Conservation (phyloP, 2,797 vertebrate genomes). For the Chrysocyon brachyurus region DNA sequence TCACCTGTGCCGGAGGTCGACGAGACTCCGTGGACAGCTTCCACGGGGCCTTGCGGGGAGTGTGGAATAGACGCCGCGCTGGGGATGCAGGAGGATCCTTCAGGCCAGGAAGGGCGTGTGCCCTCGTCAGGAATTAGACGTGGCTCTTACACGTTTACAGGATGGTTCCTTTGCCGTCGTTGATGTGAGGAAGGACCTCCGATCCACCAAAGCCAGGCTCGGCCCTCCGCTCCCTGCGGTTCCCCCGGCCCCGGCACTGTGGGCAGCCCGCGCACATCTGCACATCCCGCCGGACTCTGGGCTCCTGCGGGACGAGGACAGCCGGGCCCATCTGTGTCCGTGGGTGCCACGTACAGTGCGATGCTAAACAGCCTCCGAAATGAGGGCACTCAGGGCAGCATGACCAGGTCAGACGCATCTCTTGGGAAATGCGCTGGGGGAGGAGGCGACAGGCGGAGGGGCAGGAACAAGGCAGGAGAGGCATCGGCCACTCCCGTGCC, state of each 20-base stretch:
- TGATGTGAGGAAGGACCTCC: background rate
- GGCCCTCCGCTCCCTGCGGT: background rate
- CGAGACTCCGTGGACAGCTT: accelerated
- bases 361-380: background rate
- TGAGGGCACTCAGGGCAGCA: too few species aligned
- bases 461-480: accelerated
- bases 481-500: background rate
- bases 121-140: background rate
- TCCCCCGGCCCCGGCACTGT: background rate
- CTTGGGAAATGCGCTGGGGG: background rate
- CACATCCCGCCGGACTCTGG: background rate
- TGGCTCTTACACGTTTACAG: background rate
- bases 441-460: background rate
- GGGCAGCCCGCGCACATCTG: accelerated
- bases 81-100: background rate
- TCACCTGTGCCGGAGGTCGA: background rate
- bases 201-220: accelerated
- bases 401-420: accelerated
- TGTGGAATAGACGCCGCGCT: accelerated
- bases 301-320: accelerated
- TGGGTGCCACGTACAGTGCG: background rate
- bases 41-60: background rate
- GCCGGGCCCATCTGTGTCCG: background rate
- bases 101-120: background rate
- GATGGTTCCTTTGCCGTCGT: background rate